Evolutionary conservation across 2,113 vertebrate species (phyloP).

Genomic region (Malaclemys terrapin): DNA sequence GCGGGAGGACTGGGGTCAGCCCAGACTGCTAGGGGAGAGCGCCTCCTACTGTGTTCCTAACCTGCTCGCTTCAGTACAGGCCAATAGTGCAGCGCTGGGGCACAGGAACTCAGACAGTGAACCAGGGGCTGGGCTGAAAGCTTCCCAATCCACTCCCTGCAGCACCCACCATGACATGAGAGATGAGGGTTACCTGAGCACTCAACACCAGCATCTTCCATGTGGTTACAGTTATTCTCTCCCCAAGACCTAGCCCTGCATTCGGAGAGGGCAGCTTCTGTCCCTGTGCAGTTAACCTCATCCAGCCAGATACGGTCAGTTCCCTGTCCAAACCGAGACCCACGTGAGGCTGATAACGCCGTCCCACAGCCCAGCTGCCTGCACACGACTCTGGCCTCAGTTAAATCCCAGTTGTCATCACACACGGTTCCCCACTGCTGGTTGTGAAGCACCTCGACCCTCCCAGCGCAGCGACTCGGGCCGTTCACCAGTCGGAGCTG

Average conservation of each 20-base stretch:
- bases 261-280: background rate
- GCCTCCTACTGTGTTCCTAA: background rate
- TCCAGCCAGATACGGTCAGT: background rate
- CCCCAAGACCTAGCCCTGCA: slow-evolving; percentile 38
- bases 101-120: background rate
- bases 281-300: background rate
- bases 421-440: no score
- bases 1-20: background rate
- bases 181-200: slow-evolving; percentile 21
- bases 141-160: background rate
- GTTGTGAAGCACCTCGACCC: no score
- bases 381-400: slow-evolving; percentile 62
- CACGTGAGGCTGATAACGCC: rapidly evolving
- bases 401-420: no score
- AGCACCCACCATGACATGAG: background rate
- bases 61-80: background rate
- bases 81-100: background rate
- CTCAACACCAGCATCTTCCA: rapidly evolving
- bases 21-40: background rate
- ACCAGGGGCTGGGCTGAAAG: background rate
- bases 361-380: slow-evolving; percentile 87
- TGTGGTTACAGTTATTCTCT: rapidly evolving
- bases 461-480: background rate
- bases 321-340: background rate
- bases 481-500: no score